Base-by-base conservation (phyloP, 2,888 invertebrate genomes). In the Carterocephalus palaemon region DNA sequence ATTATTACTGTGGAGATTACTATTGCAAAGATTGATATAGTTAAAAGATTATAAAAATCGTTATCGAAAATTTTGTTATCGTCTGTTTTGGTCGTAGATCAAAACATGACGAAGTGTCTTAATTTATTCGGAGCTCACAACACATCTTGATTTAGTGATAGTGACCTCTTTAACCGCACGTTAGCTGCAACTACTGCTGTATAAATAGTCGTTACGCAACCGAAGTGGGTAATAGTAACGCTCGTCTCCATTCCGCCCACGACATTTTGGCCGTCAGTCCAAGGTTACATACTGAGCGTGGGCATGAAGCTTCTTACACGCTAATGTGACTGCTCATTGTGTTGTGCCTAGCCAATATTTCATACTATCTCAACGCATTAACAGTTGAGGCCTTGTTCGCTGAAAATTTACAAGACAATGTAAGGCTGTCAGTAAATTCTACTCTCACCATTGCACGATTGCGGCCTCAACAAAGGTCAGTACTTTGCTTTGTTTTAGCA, bases 261-360 rank as follows among this genome's bases (percentile, higher is more conserved):
- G 65, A 53, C 51, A 61, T 57, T 68, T 70, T 70, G 71, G 75
- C 75, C 75, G 76, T 72, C 73, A 77, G 67, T 64, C 66, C 81
- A 82, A 82, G 82, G 81, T 80, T 76, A 75, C 63, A 36, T 52
- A 56, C 58, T 53, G 58, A 61, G 73, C 75, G 80, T 79, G 74
- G 80, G 79, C 60, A 60, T 60, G 63, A 54, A 61, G 59, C 62
- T 59, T 60, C 57, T 59, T 60, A 60, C 60, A 64, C 64, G 71
- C 70, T 67, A 75, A 70, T 66, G 65, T 34, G 57, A 53, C 61
- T 58, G 52, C 53, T 37, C 28, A 47, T 48, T 34, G 24, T 48
- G 36, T 39, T 17, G 29, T 24, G 19, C 34, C 20, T 46, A 37
- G 22, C 46, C 19, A 42, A 34, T 34, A 34, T 26, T 33, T 26